A percentile compares a stretch with the other conserved stretches of the same genome.
Evolutionary conservation across 2,113 vertebrate species (phyloP).

Genomic region (Cottus gobio): DNA sequence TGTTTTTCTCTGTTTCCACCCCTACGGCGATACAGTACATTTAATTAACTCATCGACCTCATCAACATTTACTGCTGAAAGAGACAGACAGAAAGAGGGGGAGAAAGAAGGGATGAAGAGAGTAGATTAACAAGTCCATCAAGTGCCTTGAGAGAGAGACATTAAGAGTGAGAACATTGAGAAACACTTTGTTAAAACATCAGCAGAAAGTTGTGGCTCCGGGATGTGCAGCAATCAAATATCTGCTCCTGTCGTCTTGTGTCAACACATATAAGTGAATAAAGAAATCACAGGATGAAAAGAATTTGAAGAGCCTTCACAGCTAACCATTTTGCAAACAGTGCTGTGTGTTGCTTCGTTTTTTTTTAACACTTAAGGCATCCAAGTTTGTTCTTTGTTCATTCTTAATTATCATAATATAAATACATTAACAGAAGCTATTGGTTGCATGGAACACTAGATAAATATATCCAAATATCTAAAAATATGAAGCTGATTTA

Average conservation of each 20-base stretch:
- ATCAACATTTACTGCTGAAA: constrained; percentile 68
- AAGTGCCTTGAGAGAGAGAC: constrained; percentile 28
- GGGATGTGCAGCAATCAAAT: constrained; percentile 21
- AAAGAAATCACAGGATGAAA: background rate
- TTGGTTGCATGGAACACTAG: background rate
- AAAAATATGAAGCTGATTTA: background rate
- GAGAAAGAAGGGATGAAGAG: background rate
- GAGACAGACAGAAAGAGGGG: constrained; percentile 32
- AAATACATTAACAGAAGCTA: background rate
- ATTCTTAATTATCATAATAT: background rate
- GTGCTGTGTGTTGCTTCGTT: background rate
- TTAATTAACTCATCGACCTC: constrained; percentile 79
- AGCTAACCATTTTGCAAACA: background rate
- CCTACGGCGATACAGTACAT: constrained; percentile 55
- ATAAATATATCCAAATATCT: background rate
- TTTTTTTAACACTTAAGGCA: background rate
- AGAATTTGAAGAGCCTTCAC: background rate
- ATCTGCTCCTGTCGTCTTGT: constrained; percentile 16
- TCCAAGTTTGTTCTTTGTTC: background rate
- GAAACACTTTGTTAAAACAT: constrained; percentile 30
- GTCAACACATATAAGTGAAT: constrained; percentile 14
- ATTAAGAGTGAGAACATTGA: constrained; percentile 14
- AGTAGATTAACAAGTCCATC: constrained; percentile 55
- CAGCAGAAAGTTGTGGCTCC: constrained; percentile 34
- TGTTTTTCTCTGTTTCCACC: constrained; percentile 34